Base-by-base conservation (phyloP, 2,888 invertebrate genomes). In the Mystacides longicornis region DNA sequence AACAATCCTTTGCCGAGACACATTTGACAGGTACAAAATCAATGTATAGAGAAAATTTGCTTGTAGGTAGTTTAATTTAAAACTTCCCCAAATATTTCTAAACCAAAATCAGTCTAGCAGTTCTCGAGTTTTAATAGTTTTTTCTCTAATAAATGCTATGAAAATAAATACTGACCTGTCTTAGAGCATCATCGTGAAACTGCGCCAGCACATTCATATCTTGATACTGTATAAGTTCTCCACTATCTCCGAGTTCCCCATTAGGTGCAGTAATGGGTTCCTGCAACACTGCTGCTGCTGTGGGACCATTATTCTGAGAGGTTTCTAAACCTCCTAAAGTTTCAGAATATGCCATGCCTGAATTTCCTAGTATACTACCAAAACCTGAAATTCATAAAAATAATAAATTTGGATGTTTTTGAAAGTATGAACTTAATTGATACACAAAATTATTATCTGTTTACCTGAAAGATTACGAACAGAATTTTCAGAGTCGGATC, bases 131-230 rank as follows among this genome's bases (percentile, higher is more conserved):
- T n/a, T n/a, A n/a, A n/a, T n/a, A n/a, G n/a, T n/a, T n/a, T n/a
- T n/a, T n/a, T n/a, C n/a, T n/a, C n/a, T n/a, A n/a, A n/a, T n/a
- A n/a, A n/a, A n/a, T n/a, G n/a, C n/a, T n/a, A n/a, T n/a, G n/a
- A n/a, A n/a, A n/a, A n/a, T n/a, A 37, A 3, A 37, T 7, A 14
- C 18, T 21, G 7, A 82, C 83, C 78, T 83, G 86, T 64, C 83
- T 79, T 14, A 87, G 73, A 1, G 87, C 87, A 65, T 88, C 87
- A 62, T 87, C 86, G 65, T 88, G 87, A 68, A 87, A 87, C 68
- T 87, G 86, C 49, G 86, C 84, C 20, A 87, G 72, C 2, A 83
- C 75, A 22, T 79, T 79, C 3, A 78, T 75, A 61, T 83, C 83
- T 19, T 78, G 78, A 55, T 78, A 80, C 67, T 82, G 52, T 4